Evolutionary conservation across 2,113 vertebrate genomes (phyloP), one percentile per base, ranked within the genome.

Genomic region (Heliornis fulica): DNA sequence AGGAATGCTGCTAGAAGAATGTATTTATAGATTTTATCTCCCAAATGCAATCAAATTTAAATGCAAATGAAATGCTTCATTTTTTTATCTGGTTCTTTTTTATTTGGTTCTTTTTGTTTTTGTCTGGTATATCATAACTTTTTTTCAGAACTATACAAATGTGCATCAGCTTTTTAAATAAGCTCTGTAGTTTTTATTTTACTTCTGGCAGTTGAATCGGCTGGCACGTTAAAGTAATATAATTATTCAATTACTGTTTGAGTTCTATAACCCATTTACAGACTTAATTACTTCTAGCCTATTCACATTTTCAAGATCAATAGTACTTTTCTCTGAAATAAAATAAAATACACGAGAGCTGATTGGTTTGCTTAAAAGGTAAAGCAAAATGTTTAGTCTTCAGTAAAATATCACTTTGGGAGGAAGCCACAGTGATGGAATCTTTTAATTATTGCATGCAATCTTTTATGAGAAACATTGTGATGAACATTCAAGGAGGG

Each of bases 181-280:
- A 94, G 28, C 65, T 87, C 21, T 91, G 85, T 70, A 46, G 54
- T 46, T 96, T 90, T 95, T 93, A 66, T 95, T 95, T 96, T 89
- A 87, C 29, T 86, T 8, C 2, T 68, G 53, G 41, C 74, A 89
- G 31, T 95, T 95, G 78, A 82, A 75, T 87, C 96, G 66, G 31
- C 68, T 94, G 26, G 60, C 78, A 71, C 80, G 87, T 94, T 94
- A 94, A 95, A 92, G 75, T 93, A 96, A 96, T 97, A 40, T 68
- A 90, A 94, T 96, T 94, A 96, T 94, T 95, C 87, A 96, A 64
- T 96, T 97, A 94, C 78, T 71, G 18, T 91, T 96, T 88, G 84
- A 91, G 51, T 89, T 94, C 89, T 87, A 11, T 94, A 96, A 91
- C 23, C 89, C 64, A 88, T 95, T 96, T 96, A 26, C 51, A 71